Evolutionary conservation across 2,797 vertebrate genomes (phyloP), one percentile per base, ranked within the genome.

Genomic region (Aulostomus chinensis): DNA sequence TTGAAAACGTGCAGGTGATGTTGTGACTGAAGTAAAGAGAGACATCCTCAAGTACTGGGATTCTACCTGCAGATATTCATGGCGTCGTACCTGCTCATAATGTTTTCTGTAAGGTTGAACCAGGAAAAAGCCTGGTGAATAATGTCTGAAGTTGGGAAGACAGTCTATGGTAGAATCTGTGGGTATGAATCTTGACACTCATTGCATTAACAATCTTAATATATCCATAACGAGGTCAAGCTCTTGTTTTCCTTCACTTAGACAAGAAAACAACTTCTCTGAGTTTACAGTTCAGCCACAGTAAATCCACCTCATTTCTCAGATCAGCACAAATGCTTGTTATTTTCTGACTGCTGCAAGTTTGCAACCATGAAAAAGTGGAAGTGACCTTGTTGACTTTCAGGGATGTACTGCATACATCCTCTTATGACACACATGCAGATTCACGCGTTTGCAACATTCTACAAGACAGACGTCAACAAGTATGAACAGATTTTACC

Each of bases 331-430:
- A 11, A 13, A 17, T 24, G 7, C 46, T 62, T 73, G 70, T 76
- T 66, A 30, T 73, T 63, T 46, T 47, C 37, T 36, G 45, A 40
- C 43, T 67, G 36, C 62, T 78, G 71, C 52, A 73, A 82, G 43
- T 63, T 56, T 68, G 65, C 75, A 78, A 40, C 58, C 49, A 25
- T 66, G 47, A 85, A 89, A 90, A 91, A 85, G 89, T 91, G 91
- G 90, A 92, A 92, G 88, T 86, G 79, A 78, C 73, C 77, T 74
- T 87, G 76, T 88, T 87, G 84, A 90, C 81, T 69, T 63, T 69
- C 33, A 54, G 78, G 82, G 82, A 84, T 62, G 65, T 79, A 42
- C 87, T 76, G 67, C 84, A 59, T 85, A 90, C 84, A 90, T 92
- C 88, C 90, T 87, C 86, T 89, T 88, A 75, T 82, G 75, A 86